Evolutionary conservation across 2,113 vertebrate species (phyloP).

Genomic region (Vulpes lagopus): DNA sequence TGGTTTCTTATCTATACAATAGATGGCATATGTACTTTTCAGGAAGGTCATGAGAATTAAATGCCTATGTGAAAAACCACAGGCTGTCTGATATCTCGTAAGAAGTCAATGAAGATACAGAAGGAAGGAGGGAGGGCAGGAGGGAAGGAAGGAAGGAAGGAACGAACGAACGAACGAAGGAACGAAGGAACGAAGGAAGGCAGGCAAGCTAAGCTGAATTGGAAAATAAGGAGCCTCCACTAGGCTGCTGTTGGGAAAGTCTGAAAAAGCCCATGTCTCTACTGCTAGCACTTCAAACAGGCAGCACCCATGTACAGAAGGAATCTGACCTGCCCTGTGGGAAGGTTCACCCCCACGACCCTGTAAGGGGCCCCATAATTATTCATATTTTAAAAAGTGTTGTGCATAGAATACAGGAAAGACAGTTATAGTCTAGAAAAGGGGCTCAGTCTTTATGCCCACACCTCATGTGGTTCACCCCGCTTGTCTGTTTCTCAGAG

Average conservation of each 20-base stretch:
- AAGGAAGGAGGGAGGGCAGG: neutral
- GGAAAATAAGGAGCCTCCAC: neutral
- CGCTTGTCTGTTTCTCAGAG: neutral
- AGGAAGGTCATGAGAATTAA: neutral
- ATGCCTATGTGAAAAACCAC: neutral
- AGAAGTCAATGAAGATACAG: neutral
- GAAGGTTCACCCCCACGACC: neutral
- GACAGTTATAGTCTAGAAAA: neutral
- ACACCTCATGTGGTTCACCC: neutral
- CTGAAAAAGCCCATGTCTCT: neutral
- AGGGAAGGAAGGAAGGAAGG: neutral
- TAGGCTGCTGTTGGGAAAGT: neutral
- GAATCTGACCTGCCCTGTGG: neutral
- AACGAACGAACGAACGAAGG: neutral
- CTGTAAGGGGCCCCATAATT: neutral
- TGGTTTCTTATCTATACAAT: neutral
- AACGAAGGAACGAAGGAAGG: neutral
- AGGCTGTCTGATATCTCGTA: neutral
- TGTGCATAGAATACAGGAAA: neutral
- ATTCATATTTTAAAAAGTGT: conserved; percentile 33
- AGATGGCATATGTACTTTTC: neutral
- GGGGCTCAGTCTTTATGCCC: neutral
- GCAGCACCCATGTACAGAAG: neutral
- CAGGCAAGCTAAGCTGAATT: neutral
- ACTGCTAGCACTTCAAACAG: neutral